Conservation (phyloP, 2,797 vertebrate genomes). For the Enteromius paludinosus region DNA sequence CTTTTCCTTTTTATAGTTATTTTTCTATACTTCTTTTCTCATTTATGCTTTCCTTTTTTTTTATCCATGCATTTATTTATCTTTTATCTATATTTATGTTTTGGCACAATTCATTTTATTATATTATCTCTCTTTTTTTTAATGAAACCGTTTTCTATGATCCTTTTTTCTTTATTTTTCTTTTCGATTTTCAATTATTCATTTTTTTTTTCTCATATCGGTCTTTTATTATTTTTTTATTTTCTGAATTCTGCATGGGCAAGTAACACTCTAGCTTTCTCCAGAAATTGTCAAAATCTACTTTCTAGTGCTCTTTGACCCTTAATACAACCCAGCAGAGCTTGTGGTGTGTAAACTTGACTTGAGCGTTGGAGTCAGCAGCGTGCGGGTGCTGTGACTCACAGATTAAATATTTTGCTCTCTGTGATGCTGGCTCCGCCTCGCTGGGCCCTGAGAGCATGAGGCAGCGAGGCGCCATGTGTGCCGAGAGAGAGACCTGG, state of each 20-base stretch:
- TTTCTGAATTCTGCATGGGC: neutral
- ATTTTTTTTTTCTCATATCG: neutral
- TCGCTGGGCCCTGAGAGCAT: slow-evolving; percentile 67
- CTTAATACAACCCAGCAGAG: neutral
- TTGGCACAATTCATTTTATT: neutral
- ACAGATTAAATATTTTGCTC: slow-evolving; percentile 83
- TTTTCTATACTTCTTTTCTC: neutral
- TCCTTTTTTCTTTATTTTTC: neutral
- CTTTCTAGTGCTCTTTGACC: slow-evolving; percentile 15
- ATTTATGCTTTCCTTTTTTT: neutral
- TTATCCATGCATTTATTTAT: neutral
- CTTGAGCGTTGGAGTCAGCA: slow-evolving; percentile 20
- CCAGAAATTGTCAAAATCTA: neutral
- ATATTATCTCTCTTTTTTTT: neutral
- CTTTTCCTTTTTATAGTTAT: neutral
- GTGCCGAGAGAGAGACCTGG: slow-evolving; percentile 43
- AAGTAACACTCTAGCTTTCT: neutral
- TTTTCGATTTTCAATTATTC: neutral
- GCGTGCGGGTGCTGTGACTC: slow-evolving; percentile 73
- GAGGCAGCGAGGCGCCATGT: slow-evolving; percentile 42
- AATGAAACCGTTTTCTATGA: neutral
- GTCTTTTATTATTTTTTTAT: too few relatives aligned
- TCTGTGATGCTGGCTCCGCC: slow-evolving; percentile 72
- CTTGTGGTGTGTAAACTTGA: slow-evolving; percentile 30
- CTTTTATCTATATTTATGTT: neutral